phyloP scores from a whole-genome alignment of 2,113 vertebrate species.

The Scartelaos histophorus region DNA sequence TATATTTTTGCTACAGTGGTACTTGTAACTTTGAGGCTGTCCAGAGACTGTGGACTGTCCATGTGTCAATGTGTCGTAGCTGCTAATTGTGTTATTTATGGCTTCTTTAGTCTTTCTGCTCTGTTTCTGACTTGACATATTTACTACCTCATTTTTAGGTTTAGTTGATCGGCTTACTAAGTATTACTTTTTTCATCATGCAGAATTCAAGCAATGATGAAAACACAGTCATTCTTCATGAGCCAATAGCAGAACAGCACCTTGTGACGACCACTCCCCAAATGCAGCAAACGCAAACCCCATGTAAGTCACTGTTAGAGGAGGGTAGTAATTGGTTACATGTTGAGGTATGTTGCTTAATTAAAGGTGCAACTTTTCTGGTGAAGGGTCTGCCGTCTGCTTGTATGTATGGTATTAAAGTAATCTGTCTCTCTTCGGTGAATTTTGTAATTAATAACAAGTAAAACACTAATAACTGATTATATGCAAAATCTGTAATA shows the following conservation, averaged over 20 bases:
- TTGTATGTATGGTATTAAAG: no score
- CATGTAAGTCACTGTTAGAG: constrained; percentile 39
- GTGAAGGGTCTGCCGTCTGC: no score
- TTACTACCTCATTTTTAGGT: constrained; percentile 1
- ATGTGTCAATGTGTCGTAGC: neutral
- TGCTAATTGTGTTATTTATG: constrained; percentile 3
- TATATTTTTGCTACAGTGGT: neutral
- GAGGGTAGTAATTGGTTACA: neutral
- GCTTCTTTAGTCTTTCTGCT: constrained; percentile 9
- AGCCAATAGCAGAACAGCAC: constrained; percentile 11
- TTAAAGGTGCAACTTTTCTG: neutral
- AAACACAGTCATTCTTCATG: neutral
- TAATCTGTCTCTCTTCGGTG: no score
- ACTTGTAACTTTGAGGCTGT: neutral
- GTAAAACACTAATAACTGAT: no score
- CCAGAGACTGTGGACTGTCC: neutral
- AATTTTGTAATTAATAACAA: no score
- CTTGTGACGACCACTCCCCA: constrained; percentile 16
- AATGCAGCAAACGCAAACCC: constrained; percentile 6
- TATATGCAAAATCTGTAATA: no score
- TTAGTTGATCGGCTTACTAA: neutral
- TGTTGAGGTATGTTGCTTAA: neutral
- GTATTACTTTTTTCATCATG: constrained; percentile 7
- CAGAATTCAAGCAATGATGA: constrained; percentile 28
- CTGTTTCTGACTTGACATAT: neutral